Evolutionary conservation across 2,113 vertebrate species (phyloP).

Genomic region (Montifringilla adamsi): DNA sequence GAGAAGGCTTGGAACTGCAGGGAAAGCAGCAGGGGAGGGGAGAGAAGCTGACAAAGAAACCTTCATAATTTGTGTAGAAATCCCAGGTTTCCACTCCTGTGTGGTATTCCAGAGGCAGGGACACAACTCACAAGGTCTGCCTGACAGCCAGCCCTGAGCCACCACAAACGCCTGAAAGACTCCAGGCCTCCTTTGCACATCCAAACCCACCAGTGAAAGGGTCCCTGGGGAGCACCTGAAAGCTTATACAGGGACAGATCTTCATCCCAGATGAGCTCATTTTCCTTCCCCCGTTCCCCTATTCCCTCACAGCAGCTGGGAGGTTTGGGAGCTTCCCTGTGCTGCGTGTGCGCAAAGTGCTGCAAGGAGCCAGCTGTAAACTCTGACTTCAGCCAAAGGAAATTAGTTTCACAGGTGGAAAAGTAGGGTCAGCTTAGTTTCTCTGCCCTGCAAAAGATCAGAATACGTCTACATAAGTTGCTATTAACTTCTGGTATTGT

Average conservation of each 20-base stretch:
- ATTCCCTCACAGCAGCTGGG: background rate
- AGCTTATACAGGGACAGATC: background rate
- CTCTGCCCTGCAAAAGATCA: background rate
- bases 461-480: background rate
- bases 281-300: background rate
- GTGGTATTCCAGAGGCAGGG: background rate
- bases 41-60: background rate
- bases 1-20: background rate
- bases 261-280: background rate
- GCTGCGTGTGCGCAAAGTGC: background rate
- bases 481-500: background rate
- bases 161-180: background rate
- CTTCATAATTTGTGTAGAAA: too few relatives aligned
- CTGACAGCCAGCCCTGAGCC: background rate
- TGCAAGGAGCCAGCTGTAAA: background rate
- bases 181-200: background rate
- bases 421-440: background rate
- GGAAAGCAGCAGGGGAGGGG: fast-evolving
- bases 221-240: background rate
- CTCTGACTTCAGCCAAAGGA: background rate
- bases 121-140: fast-evolving
- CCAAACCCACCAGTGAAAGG: fast-evolving
- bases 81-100: background rate
- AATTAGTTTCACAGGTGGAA: conserved; percentile 30
- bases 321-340: background rate